Evolutionary conservation across 2,113 vertebrate genomes (phyloP).

Genomic region (Petrocephalus microphthalmus): DNA sequence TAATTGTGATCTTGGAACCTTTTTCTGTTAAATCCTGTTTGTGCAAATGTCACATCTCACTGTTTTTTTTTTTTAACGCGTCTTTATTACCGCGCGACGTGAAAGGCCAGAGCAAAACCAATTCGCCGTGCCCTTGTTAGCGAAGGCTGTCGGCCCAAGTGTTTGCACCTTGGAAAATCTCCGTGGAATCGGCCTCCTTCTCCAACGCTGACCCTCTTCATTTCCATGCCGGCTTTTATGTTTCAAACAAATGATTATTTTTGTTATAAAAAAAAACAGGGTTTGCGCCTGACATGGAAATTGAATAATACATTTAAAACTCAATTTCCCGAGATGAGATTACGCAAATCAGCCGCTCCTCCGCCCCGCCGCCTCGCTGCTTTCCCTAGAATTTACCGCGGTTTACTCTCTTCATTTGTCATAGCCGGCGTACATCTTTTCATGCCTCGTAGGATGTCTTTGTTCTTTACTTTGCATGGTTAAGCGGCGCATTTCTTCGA

Average conservation of each 20-base stretch:
- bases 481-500: constrained; percentile 43
- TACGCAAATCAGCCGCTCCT: constrained; percentile 62
- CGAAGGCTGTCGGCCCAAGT: constrained; percentile 49
- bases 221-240: constrained; percentile 64
- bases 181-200: constrained; percentile 38
- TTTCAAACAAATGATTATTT: constrained; percentile 64
- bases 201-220: constrained; percentile 45
- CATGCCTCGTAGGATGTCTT: constrained; percentile 45
- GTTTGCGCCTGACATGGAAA: constrained; percentile 47
- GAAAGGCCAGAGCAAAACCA: constrained; percentile 47
- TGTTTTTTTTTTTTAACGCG: constrained; percentile 33
- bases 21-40: constrained; percentile 12
- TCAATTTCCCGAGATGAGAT: constrained; percentile 65
- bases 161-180: constrained; percentile 50
- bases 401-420: constrained; percentile 67
- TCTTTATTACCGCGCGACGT: constrained; percentile 44
- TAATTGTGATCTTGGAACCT: neutral
- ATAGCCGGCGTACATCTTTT: constrained; percentile 49
- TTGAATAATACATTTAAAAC: constrained; percentile 72
- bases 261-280: constrained; percentile 59
- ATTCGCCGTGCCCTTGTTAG: constrained; percentile 52
- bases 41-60: constrained; percentile 26
- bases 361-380: constrained; percentile 58
- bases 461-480: constrained; percentile 60
- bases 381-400: constrained; percentile 60